Evolutionary conservation across 2,797 vertebrate species (phyloP), one percentile per base, ranked within the genome.

Genomic region (Epinephelus awoara): DNA sequence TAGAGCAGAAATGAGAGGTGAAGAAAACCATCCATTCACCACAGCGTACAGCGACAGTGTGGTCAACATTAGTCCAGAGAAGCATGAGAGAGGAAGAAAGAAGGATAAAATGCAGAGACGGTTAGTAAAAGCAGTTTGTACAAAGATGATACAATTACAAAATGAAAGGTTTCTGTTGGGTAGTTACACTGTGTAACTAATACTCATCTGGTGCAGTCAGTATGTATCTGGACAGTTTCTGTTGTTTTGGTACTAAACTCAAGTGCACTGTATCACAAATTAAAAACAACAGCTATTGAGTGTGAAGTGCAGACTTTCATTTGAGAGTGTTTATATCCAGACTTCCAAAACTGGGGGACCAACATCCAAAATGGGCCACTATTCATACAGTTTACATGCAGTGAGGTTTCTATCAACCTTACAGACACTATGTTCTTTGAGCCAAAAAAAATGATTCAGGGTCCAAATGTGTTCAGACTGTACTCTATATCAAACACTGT

Each of bases 121-220:
- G 91, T 95, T 94, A 95, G 94, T 94, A 76, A 84, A 70, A 89
- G 89, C 75, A 55, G 56, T 80, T 69, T 83, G 52, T 57, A 83
- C 64, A 80, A 74, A 82, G 58, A 77, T 56, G 11, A 85, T 17
- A 86, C 62, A 17, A 83, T 62, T 46, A 66, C 12, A 88, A 44
- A 76, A 69, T 80, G 29, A 68, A 34, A 79, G 14, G 17, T 42
- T 65, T 68, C 64, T 78, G 74, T 52, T 62, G 6, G 3, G 3
- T 63, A 58, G 19, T 42, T 52, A 40, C 18, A 63, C 6, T 63
- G 34, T 63, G 18, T 51, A 67, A 66, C 14, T 4, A 47, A 8
- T 21, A 7, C 2, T n/a, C 51, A 11, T 68, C 25, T n/a, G 59
- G 52, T 67, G 52, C 75, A 71, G 58, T 18, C 42, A n/a, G 21